These are phyloP conservation scores for Formica selysi DNA, from an alignment of 1,140 invertebrate species.

Conservation along the genomic window DNA sequence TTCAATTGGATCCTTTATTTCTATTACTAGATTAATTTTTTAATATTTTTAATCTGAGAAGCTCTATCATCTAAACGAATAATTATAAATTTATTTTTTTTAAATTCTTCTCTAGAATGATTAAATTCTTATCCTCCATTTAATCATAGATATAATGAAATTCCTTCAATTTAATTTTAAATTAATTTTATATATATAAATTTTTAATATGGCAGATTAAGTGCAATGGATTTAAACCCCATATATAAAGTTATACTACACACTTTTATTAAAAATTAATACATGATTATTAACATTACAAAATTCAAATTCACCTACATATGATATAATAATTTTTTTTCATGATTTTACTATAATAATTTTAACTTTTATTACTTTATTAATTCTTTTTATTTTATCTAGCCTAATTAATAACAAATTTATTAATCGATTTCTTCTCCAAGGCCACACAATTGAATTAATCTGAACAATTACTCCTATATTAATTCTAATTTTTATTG, in stretches of 20 bases:
- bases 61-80: background rate
- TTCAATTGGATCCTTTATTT: background rate
- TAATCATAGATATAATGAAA: background rate
- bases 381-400: background rate
- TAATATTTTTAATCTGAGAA: background rate
- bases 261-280: conserved; percentile 21
- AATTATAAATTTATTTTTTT: background rate
- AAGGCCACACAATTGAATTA: too few species aligned
- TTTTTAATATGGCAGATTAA: conserved; percentile 26
- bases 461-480: too few species aligned
- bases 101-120: background rate
- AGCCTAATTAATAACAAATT: too few species aligned
- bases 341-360: conserved; percentile 1
- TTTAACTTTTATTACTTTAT: too few species aligned
- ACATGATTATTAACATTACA: background rate
- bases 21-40: background rate
- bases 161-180: background rate
- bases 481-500: too few species aligned
- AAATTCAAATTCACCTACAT: background rate
- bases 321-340: background rate
- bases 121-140: background rate
- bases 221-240: background rate
- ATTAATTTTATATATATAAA: too few species aligned
- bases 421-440: too few species aligned
- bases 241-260: background rate